Evolutionary conservation across 2,113 vertebrate genomes (phyloP), one percentile per base, ranked within the genome.

Genomic region (Hoplias malabaricus): DNA sequence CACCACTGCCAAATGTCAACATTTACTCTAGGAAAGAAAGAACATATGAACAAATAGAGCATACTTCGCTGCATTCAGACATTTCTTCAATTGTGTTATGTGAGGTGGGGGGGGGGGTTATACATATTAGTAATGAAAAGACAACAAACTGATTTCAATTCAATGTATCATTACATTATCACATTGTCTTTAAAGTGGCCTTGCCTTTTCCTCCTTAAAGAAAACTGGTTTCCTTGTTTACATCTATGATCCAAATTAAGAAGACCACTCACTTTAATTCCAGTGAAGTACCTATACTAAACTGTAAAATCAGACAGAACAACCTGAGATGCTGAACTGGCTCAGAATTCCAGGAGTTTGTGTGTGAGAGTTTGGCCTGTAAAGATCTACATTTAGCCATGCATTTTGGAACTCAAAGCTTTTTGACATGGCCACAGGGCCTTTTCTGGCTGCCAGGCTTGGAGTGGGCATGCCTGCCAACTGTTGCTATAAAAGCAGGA

Each of bases 401-500:
- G 19, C 23, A 9, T 50, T 4, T 38, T 4, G 5, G 62, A 34
- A 1, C 21, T 50, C 48, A 53, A 25, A 66, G 43, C 21, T 50
- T 54, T 61, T 50, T 53, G 19, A 62, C 43, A 36, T 67, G 66
- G 25, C 61, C 59, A 12, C n/a, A 57, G 73, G 48, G 75, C 33
- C 65, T 57, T 63, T n/a, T 66, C 7, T 42, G 50, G 73, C 53
- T 72, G 68, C 68, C 33, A 57, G 61, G 40, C 65, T 57, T 77
- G 23, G 4, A 53, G 54, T 19, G 27, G 31, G 19, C 23, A 46
- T 53, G 73, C 59, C 66, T 53, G 48, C 48, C 48, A 65, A 71
- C 57, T 70, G 66, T 54, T 75, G 68, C 66, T 25, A 80, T 62
- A 70, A 63, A 50, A 75, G 40, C 53, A 69, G 53, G 71, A 73